phyloP scores from a whole-genome alignment of 2,797 vertebrate species.

The Amphiprion clarkii region DNA sequence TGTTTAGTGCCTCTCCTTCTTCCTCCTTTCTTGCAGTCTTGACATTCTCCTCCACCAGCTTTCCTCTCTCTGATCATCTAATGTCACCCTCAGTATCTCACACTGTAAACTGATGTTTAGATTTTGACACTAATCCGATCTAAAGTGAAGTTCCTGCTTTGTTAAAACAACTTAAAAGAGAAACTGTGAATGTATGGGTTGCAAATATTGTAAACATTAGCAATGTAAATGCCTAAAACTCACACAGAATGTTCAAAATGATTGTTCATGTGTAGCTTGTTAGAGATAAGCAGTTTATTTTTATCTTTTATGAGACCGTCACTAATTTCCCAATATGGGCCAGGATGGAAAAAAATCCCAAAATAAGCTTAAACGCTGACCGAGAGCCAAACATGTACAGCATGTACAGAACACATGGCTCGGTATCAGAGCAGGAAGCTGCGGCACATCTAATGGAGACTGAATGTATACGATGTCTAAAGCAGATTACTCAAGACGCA shows the following conservation, averaged over 20 bases:
- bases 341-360: neutral
- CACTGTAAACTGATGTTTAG: neutral
- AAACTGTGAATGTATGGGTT: too few relatives aligned
- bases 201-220: too few relatives aligned
- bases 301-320: neutral
- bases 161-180: too few relatives aligned
- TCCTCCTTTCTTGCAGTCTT: neutral
- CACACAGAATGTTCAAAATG: neutral
- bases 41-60: neutral
- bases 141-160: too few relatives aligned
- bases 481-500: neutral
- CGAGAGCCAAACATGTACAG: neutral
- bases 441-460: too few relatives aligned
- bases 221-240: neutral
- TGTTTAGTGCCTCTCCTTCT: slow-evolving; percentile 2
- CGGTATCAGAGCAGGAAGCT: neutral
- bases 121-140: neutral
- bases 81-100: neutral
- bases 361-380: neutral
- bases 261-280: neutral
- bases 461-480: neutral
- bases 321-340: neutral
- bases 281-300: neutral
- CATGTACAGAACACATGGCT: neutral
- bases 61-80: neutral